Conservation (phyloP, 2,113 vertebrate species). For the Pogona vitticeps region DNA sequence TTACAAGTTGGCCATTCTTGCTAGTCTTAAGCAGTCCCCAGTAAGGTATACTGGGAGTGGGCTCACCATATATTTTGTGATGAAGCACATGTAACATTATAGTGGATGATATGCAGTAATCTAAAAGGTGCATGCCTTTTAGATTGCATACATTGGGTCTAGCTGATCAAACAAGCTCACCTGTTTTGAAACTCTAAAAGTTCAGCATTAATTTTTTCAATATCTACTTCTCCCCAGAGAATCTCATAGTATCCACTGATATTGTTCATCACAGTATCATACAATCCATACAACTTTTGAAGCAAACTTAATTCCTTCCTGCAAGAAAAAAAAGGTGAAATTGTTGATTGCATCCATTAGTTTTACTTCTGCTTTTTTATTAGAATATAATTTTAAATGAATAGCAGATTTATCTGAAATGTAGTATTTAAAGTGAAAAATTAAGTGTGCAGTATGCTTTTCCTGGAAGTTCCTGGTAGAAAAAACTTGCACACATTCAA, state of each 20-base stretch:
- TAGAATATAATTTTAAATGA: neutral
- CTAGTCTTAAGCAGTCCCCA: neutral
- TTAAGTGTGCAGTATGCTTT: neutral
- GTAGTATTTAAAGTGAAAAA: neutral
- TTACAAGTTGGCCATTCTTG: neutral
- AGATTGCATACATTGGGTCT: neutral
- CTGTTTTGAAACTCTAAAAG: slow-evolving; percentile 78
- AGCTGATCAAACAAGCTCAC: slow-evolving; percentile 48
- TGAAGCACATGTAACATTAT: neutral
- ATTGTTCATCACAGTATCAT: slow-evolving; percentile 77
- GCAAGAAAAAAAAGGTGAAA: neutral
- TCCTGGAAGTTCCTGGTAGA: neutral
- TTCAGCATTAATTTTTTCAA: slow-evolving; percentile 80
- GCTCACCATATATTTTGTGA: neutral
- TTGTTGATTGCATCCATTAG: neutral
- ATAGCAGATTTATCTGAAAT: neutral
- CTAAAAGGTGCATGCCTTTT: neutral
- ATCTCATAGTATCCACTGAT: slow-evolving; percentile 80
- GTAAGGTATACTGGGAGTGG: neutral
- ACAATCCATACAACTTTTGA: slow-evolving; percentile 81
- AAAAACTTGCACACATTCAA: no score
- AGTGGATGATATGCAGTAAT: neutral
- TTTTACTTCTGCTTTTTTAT: neutral
- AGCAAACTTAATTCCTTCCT: slow-evolving; percentile 80
- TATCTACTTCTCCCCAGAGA: slow-evolving; percentile 80